Evolutionary conservation across 92 coral and sea anemone genomes (phyloP).

Genomic region (Umimayanthus kanabou): DNA sequence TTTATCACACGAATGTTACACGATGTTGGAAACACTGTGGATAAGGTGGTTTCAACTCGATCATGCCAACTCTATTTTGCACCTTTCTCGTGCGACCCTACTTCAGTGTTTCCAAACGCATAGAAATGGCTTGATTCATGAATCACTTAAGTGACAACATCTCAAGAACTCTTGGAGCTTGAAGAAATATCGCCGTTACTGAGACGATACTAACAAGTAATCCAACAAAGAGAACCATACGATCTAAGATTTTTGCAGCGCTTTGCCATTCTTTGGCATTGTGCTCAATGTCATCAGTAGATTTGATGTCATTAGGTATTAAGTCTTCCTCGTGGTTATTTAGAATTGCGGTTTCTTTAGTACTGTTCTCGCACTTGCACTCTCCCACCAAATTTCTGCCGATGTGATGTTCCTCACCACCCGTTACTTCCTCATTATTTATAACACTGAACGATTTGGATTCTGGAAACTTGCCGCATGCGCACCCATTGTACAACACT

Average conservation of each 20-base stretch:
- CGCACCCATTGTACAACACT: conserved; percentile 3
- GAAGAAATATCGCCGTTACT: conserved; percentile 68
- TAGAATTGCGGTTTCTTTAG: conserved; percentile 50
- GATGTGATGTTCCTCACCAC: not conserved
- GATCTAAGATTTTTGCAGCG: conserved; percentile 80
- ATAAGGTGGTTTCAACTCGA: no score
- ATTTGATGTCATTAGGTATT: not conserved
- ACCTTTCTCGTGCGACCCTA: no score
- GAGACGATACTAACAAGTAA: conserved; percentile 59
- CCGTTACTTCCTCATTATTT: not conserved
- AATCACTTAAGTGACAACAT: conserved; percentile 34
- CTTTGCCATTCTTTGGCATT: conserved; percentile 73
- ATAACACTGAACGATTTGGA: conserved; percentile 6
- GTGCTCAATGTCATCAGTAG: conserved; percentile 25
- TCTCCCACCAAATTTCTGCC: conserved; percentile 31
- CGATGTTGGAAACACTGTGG: no score
- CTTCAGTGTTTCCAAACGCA: not conserved
- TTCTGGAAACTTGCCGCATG: conserved; percentile 26
- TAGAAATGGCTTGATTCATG: not conserved
- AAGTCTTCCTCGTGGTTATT: conserved; percentile 33
- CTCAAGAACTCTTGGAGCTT: conserved; percentile 78
- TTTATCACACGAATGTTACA: no score
- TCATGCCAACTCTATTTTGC: no score
- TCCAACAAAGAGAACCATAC: conserved; percentile 67
- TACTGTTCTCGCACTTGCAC: conserved; percentile 32